Conservation (phyloP, 2,113 vertebrate genomes). For the Myrmophylax atrothorax region DNA sequence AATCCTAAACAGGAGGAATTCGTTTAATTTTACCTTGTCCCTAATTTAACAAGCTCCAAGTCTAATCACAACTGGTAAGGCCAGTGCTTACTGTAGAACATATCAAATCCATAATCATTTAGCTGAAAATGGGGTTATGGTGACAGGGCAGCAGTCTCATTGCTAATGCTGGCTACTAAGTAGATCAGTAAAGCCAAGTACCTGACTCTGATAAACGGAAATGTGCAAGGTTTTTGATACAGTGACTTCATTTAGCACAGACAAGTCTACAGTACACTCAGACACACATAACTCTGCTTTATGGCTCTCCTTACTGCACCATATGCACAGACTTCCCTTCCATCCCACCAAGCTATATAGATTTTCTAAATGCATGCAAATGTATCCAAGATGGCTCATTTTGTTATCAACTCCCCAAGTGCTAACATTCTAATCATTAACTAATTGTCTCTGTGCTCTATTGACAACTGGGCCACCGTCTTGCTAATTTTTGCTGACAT, state of each 20-base stretch:
- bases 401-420: constrained; percentile 87
- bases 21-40: constrained; percentile 12
- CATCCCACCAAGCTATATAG: constrained; percentile 41
- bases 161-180: constrained; percentile 16
- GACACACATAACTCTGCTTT: constrained; percentile 1
- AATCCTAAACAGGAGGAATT: background rate
- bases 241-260: background rate
- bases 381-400: constrained; percentile 87
- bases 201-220: constrained; percentile 1
- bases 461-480: constrained; percentile 85
- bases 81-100: constrained; percentile 21
- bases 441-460: constrained; percentile 94
- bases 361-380: constrained; percentile 81
- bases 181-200: constrained; percentile 3
- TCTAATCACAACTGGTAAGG: constrained; percentile 13
- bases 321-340: background rate
- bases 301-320: background rate
- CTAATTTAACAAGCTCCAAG: constrained; percentile 8
- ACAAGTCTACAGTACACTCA: background rate
- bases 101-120: constrained; percentile 52
- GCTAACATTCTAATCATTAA: constrained; percentile 91
- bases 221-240: background rate
- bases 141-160: constrained; percentile 21
- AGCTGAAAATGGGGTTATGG: constrained; percentile 58
- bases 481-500: constrained; percentile 98